Percentiles rank a stretch among this genome's conserved stretches.
Evolutionary conservation across 2,797 vertebrate species (phyloP).

Genomic region (Poeciliopsis presidionis): DNA sequence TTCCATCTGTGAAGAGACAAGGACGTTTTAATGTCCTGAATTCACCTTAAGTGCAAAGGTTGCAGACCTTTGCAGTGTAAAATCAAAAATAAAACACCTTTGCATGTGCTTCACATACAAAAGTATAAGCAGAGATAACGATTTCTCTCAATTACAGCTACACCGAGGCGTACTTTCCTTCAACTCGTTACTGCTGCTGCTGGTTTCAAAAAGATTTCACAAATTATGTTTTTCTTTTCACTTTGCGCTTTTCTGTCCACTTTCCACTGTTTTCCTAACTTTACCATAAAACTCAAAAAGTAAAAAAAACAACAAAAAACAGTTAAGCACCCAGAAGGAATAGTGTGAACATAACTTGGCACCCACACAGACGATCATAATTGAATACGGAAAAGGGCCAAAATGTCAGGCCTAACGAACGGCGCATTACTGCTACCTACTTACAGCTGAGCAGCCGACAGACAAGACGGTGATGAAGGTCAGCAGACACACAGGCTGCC

Average conservation of each 20-base stretch:
- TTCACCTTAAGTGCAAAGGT: not conserved
- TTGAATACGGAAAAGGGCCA: not conserved
- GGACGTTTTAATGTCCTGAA: not conserved
- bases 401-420: not conserved
- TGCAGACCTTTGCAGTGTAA: not conserved
- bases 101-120: not conserved
- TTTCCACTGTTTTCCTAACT: not conserved
- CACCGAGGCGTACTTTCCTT: not conserved
- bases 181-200: not conserved
- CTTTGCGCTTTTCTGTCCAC: not conserved
- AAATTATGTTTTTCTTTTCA: not conserved
- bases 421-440: not conserved
- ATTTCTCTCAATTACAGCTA: not conserved
- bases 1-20: not conserved
- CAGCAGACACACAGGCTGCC: not conserved
- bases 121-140: not conserved
- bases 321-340: not conserved
- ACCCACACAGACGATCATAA: not conserved
- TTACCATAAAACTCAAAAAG: not conserved
- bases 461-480: not conserved
- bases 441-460: not conserved
- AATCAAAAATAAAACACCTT: not conserved
- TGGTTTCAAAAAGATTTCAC: not conserved
- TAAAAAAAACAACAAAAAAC: not conserved
- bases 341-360: not conserved